phyloP scores from a whole-genome alignment of 2,888 invertebrate genomes.

The Phengaris alcon region DNA sequence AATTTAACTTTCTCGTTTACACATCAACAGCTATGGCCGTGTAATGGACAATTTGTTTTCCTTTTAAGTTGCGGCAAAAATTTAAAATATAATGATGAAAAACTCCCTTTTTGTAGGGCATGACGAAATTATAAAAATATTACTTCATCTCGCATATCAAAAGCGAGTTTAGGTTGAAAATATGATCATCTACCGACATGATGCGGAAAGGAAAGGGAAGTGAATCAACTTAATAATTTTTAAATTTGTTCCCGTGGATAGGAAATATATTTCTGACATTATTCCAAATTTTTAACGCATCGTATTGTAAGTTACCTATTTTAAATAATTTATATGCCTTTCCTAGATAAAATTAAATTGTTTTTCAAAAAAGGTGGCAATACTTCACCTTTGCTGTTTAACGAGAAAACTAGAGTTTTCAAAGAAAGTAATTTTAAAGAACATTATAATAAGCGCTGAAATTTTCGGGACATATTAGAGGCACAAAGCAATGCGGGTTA shows the following conservation, averaged over 20 bases:
- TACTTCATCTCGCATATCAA: constrained; percentile 2
- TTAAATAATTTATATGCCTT: too few relatives aligned
- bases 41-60: constrained; percentile 20
- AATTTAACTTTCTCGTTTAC: background rate
- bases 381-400: background rate
- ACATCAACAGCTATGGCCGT: background rate
- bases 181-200: background rate
- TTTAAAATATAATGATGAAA: constrained; percentile 14
- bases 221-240: background rate
- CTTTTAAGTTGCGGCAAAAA: background rate
- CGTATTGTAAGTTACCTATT: too few relatives aligned
- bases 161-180: background rate
- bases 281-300: too few relatives aligned
- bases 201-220: background rate
- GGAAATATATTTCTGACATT: background rate
- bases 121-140: background rate
- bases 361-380: background rate
- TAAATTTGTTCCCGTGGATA: background rate
- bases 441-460: background rate
- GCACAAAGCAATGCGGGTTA: constrained; percentile 7
- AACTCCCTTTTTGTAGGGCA: background rate
- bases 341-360: background rate
- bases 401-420: background rate
- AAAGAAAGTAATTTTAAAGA: constrained; percentile 9
- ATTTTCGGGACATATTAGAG: background rate